These are phyloP conservation scores for Lophotis ruficrista DNA, from an alignment of 2,113 vertebrate genomes.

Conservation along the genomic window DNA sequence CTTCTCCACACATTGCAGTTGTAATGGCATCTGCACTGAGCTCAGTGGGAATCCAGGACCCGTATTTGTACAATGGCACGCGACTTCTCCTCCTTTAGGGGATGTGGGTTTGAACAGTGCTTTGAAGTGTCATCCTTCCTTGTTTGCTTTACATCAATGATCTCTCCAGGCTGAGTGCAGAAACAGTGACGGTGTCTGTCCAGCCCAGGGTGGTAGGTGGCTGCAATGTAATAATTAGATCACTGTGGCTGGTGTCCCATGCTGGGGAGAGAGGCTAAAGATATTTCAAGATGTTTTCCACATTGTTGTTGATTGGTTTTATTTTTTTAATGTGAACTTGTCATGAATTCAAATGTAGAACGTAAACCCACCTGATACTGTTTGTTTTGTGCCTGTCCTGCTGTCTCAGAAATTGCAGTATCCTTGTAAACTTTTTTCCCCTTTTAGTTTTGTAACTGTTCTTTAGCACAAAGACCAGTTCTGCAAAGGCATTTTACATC, in stretches of 20 bases:
- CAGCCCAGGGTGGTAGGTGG: background rate
- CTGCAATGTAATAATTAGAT: background rate
- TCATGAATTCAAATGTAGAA: background rate
- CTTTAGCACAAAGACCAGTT: background rate
- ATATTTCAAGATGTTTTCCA: background rate
- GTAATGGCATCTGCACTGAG: background rate
- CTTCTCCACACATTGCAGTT: background rate
- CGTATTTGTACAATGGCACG: accelerated
- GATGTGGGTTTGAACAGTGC: background rate
- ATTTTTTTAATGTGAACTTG: background rate
- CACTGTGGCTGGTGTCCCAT: background rate
- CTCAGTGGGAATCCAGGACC: background rate
- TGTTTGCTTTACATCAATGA: background rate
- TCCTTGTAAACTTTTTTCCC: background rate
- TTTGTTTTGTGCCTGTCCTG: background rate
- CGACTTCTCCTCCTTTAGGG: background rate
- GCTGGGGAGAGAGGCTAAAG: background rate
- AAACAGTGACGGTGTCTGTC: background rate
- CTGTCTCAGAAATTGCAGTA: background rate
- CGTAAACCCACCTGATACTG: background rate
- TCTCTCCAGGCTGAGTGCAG: background rate
- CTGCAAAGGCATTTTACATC: background rate
- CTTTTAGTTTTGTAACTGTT: background rate
- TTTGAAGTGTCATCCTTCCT: background rate
- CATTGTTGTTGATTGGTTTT: background rate